Evolutionary conservation across 2,888 invertebrate species (phyloP).

Genomic region (Sialis lutaria): DNA sequence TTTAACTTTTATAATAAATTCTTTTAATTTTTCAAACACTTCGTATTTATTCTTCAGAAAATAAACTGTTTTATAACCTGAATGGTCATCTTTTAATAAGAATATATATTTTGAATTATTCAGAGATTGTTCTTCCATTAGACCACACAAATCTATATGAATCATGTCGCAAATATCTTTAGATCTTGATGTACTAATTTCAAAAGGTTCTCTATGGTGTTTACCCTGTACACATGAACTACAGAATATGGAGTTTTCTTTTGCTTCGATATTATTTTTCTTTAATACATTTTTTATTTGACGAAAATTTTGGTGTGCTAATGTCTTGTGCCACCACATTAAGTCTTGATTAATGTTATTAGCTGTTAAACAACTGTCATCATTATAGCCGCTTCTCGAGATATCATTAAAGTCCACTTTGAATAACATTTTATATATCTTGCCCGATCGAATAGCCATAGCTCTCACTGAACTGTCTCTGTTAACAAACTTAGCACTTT

Average conservation of each 20-base stretch:
- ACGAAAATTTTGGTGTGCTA: not conserved
- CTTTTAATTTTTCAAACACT: not conserved
- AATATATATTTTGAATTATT: constrained; percentile 7
- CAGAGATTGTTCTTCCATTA: constrained; percentile 7
- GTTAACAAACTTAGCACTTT: too few species aligned
- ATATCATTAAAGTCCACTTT: too few species aligned
- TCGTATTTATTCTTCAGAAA: constrained; percentile 7
- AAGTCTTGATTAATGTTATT: too few species aligned
- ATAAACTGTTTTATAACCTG: not conserved
- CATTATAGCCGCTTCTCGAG: too few species aligned
- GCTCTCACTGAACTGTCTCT: too few species aligned
- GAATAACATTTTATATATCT: too few species aligned
- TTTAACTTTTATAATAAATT: not conserved
- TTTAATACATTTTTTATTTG: constrained; percentile 9
- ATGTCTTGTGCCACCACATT: too few species aligned
- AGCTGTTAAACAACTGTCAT: too few species aligned
- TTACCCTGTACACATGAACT: constrained; percentile 3
- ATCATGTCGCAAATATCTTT: not conserved
- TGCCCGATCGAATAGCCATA: too few species aligned
- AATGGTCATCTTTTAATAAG: constrained; percentile 6
- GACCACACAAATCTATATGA: constrained; percentile 9
- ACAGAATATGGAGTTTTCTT: constrained; percentile 7
- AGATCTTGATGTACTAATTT: too few species aligned
- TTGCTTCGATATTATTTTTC: constrained; percentile 4
- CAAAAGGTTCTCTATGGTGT: too few species aligned